Conservation (phyloP, 2,888 invertebrate genomes). For the Troides oblongomaculatus region DNA sequence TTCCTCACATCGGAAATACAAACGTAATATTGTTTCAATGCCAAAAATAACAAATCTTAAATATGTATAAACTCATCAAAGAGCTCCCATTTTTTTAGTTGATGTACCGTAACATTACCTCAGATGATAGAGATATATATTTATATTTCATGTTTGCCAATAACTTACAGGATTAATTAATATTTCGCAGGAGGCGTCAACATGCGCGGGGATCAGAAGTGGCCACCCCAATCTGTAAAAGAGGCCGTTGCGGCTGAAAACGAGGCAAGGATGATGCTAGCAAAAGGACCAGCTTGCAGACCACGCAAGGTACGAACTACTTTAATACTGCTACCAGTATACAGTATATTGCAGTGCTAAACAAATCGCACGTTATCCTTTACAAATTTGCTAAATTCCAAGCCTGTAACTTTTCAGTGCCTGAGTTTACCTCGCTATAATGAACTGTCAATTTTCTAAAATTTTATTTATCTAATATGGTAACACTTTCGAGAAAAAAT, state of each 20-base stretch:
- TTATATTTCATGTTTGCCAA: too few relatives aligned
- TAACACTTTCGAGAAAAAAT: not conserved
- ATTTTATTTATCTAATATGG: too few relatives aligned
- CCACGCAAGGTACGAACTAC: conserved; percentile 79
- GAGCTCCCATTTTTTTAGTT: too few relatives aligned
- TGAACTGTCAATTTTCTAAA: too few relatives aligned
- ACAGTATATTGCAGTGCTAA: conserved; percentile 11
- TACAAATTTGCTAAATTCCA: not conserved
- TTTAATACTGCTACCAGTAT: not conserved
- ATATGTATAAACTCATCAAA: too few relatives aligned
- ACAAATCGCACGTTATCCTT: not conserved
- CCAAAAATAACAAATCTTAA: too few relatives aligned
- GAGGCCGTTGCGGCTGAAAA: conserved; percentile 87
- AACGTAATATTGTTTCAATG: too few relatives aligned
- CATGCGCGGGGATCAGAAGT: conserved; percentile 92
- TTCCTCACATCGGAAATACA: too few relatives aligned
- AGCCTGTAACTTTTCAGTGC: not conserved
- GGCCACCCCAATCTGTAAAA: conserved; percentile 90
- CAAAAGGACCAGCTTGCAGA: conserved; percentile 87
- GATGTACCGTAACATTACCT: too few relatives aligned
- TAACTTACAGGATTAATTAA: not conserved
- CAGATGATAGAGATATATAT: too few relatives aligned
- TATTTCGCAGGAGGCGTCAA: conserved; percentile 84
- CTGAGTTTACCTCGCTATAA: not conserved
- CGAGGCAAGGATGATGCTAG: conserved; percentile 84